Evolutionary conservation across 2,113 vertebrate genomes (phyloP).

Genomic region (Ranitomeya variabilis): DNA sequence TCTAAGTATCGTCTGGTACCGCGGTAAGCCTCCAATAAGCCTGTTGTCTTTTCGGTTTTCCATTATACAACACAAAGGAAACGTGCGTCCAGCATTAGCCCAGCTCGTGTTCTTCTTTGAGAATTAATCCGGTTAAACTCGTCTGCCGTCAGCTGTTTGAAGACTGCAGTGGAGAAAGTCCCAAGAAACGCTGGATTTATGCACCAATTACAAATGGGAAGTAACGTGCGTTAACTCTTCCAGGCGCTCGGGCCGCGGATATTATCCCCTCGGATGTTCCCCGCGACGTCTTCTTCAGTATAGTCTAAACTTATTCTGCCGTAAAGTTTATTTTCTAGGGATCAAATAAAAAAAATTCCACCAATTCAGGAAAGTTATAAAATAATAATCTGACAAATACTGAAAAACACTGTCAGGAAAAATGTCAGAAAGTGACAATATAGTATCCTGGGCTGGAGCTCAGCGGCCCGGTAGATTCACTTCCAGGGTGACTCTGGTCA

Average conservation of each 20-base stretch:
- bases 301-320: too few species aligned
- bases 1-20: conserved; percentile 58
- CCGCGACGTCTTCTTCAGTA: too few species aligned
- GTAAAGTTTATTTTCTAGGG: too few species aligned
- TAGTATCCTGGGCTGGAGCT: too few species aligned
- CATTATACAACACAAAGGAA: conserved; percentile 61
- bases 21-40: conserved; percentile 67
- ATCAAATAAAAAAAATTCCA: too few species aligned
- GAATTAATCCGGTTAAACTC: conserved; percentile 59
- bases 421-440: too few species aligned
- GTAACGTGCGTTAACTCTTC: background rate
- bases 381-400: too few species aligned
- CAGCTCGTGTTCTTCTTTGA: conserved; percentile 57
- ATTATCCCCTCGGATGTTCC: background rate
- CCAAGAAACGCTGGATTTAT: conserved; percentile 35
- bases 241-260: background rate
- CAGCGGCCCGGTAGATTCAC: too few species aligned
- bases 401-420: too few species aligned
- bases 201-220: conserved; percentile 45
- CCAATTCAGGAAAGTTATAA: too few species aligned
- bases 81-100: conserved; percentile 61
- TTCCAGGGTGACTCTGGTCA: background rate
- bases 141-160: conserved; percentile 15
- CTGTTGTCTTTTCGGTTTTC: conserved; percentile 67
- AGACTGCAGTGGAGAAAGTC: background rate